phyloP scores from a whole-genome alignment of 1,140 invertebrate species.

The Rhagoletis pomonella region DNA sequence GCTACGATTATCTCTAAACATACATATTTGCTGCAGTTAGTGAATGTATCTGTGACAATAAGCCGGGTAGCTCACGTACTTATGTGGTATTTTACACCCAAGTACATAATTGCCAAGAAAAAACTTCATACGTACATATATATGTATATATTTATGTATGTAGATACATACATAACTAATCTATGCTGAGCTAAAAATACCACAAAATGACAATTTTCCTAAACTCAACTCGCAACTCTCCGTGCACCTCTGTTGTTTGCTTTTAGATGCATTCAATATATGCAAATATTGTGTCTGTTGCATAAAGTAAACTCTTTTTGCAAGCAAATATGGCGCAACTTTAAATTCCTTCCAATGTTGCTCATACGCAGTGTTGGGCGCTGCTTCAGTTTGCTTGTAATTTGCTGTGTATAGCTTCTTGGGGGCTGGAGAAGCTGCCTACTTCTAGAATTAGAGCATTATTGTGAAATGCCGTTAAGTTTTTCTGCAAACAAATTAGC shows the following conservation, averaged over 20 bases:
- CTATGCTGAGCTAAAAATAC: constrained; percentile 22
- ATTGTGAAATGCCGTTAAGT: background rate
- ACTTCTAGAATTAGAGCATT: background rate
- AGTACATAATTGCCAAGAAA: background rate
- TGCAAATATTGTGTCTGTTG: background rate
- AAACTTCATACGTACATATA: background rate
- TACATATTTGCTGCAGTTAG: background rate
- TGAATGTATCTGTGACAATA: background rate
- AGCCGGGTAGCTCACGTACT: background rate
- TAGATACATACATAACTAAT: background rate
- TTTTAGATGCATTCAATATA: background rate
- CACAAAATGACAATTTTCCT: constrained; percentile 36
- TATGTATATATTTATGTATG: too few species aligned
- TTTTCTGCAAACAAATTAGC: constrained; percentile 25
- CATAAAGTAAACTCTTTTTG: background rate
- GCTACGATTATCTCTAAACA: background rate
- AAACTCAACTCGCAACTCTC: constrained; percentile 11
- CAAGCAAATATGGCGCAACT: too few species aligned
- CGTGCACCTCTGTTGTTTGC: background rate
- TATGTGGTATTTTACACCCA: too few species aligned
- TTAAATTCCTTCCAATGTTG: background rate
- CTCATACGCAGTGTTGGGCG: constrained; percentile 42
- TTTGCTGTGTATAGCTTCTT: background rate
- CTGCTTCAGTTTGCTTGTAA: background rate
- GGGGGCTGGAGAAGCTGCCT: background rate